Evolutionary conservation across 2,888 invertebrate species (phyloP), one percentile per base, ranked within the genome.

Genomic region (Drosophila antonietae): DNA sequence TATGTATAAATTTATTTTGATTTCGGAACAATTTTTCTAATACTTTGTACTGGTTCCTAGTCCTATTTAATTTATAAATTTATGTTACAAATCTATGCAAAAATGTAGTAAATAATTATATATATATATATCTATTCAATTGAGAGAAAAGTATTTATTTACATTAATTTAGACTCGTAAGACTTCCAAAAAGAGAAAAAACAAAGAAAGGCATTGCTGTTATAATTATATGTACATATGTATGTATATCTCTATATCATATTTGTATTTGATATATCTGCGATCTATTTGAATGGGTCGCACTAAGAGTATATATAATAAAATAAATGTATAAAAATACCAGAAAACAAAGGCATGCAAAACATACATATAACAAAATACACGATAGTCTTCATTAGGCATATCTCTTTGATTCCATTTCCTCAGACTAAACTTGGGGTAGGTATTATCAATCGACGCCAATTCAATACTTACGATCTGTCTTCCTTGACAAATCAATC

Each of bases 1-100:
- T 41, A n/a, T 39, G 59, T 46, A 57, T 43, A 58, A 20, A 41
- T 64, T 46, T 15, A 49, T 37, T 63, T 49, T 53, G 46, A 49
- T 72, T 75, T 65, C 37, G 61, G 61, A 79, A 69, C 59, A 66
- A 64, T 75, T 62, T 75, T 75, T 79, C 70, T 65, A 68, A 69
- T 73, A 66, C 73, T 66, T 81, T 74, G 75, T 88, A 85, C 84
- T 87, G 82, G 88, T 90, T 88, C 86, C 86, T 87, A 87, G 86
- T 87, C 86, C 88, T 83, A 72, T 71, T 85, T 81, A 68, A 68
- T 80, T 80, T 77, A 87, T 67, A 55, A 55, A 55, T 31, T 23
- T 55, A 55, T 55, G 65, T 84, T 81, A 87, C 63, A 41, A 20
- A 35, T 35, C 35, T 52, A 52, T 52, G 67, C 58, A 66, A 83